A percentile compares a stretch with the other conserved stretches of the same genome.
Conservation (phyloP, 2,888 invertebrate genomes). For the Alentia gelatinosa region DNA sequence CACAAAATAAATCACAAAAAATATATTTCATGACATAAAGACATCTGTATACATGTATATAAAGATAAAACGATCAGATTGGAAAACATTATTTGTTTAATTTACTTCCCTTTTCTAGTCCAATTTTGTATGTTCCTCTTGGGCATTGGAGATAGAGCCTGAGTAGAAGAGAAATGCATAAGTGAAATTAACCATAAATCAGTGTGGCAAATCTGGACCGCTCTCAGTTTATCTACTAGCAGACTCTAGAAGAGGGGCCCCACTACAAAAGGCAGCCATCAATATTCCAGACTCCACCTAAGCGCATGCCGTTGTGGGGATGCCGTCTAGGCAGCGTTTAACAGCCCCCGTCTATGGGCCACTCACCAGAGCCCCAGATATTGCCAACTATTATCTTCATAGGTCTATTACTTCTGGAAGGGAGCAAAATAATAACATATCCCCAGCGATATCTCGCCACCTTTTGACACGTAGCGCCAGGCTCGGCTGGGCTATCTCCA, state of each 20-base stretch:
- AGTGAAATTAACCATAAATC: constrained; percentile 39
- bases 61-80: too few relatives aligned
- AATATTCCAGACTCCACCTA: not conserved
- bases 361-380: not conserved
- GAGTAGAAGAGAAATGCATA: not conserved
- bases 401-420: constrained; percentile 38
- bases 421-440: constrained; percentile 38
- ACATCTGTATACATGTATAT: too few relatives aligned
- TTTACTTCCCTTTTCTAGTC: too few relatives aligned
- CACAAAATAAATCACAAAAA: too few relatives aligned
- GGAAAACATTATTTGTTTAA: too few relatives aligned
- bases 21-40: too few relatives aligned
- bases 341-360: not conserved
- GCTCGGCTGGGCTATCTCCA: not conserved
- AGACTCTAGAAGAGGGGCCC: not conserved
- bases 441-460: not conserved
- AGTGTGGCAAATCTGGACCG: not conserved
- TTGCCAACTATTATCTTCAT: constrained; percentile 15
- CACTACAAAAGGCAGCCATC: constrained; percentile 37
- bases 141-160: too few relatives aligned
- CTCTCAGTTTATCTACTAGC: not conserved
- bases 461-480: constrained; percentile 18
- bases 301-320: not conserved
- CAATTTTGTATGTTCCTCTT: too few relatives aligned
- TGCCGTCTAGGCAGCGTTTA: not conserved